Percentiles rank a stretch among this genome's conserved stretches.
Evolutionary conservation across 1,140 invertebrate species (phyloP).

Genomic region (Lepidurus couesii): DNA sequence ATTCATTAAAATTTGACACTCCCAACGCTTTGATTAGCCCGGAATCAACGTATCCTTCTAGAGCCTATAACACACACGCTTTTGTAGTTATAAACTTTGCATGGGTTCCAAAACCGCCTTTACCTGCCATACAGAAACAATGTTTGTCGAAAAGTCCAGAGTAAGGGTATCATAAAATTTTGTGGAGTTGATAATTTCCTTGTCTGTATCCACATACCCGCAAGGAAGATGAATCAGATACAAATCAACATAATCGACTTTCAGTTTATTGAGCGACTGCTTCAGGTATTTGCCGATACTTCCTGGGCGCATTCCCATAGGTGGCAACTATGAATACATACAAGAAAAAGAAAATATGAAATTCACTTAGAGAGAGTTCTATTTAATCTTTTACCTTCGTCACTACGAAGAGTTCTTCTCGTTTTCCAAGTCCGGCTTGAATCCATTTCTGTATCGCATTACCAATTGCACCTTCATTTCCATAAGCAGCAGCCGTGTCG

Average conservation of each 20-base stretch:
- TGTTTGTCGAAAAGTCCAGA: conserved; percentile 62
- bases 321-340: conserved; percentile 39
- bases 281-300: conserved; percentile 61
- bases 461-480: conserved; percentile 47
- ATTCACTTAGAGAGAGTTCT: neutral
- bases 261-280: conserved; percentile 44
- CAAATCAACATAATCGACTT: conserved; percentile 48
- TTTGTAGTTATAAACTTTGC: conserved; percentile 58
- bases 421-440: conserved; percentile 41
- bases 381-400: conserved; percentile 51
- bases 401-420: conserved; percentile 49
- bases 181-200: conserved; percentile 41
- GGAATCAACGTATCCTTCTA: conserved; percentile 39
- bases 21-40: conserved; percentile 45
- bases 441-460: conserved; percentile 44
- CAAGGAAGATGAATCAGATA: conserved; percentile 76
- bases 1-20: conserved; percentile 54
- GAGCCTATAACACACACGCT: conserved; percentile 54
- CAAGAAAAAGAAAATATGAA: neutral
- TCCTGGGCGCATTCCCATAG: conserved; percentile 48
- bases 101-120: conserved; percentile 36
- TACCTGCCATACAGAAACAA: conserved; percentile 67
- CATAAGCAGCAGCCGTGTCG: conserved; percentile 60
- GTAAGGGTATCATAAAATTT: conserved; percentile 56
- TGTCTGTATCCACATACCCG: conserved; percentile 48